Percentiles rank a stretch among this genome's conserved stretches.
These are phyloP conservation scores for Sminthurinus aureus DNA, from an alignment of 2,888 invertebrate species.

Conservation along the genomic window DNA sequence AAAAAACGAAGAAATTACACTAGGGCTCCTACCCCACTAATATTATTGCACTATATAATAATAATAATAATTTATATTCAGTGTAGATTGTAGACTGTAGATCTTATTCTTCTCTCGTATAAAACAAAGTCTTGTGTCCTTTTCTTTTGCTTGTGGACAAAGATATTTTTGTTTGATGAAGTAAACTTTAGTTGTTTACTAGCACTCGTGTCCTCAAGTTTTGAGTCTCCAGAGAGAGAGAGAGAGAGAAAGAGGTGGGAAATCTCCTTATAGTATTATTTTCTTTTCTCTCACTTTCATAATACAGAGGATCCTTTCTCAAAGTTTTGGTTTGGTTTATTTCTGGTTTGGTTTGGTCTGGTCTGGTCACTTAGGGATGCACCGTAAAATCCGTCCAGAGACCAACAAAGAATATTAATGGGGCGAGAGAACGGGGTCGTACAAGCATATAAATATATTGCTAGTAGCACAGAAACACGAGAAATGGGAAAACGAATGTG, in stretches of 20 bases:
- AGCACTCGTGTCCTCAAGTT: no score
- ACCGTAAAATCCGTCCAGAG: slow-evolving; percentile 38
- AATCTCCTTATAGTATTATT: background rate
- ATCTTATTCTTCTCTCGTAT: no score
- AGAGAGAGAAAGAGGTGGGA: no score
- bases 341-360: background rate
- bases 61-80: no score
- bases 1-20: background rate
- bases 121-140: no score
- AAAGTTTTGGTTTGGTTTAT: no score
- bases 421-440: background rate
- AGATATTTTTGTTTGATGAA: slow-evolving; percentile 20
- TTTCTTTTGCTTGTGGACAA: no score
- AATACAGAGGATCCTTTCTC: no score
- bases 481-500: slow-evolving; percentile 13
- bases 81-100: no score
- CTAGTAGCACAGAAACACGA: slow-evolving; percentile 7
- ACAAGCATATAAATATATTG: background rate
- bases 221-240: background rate
- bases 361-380: slow-evolving; percentile 42
- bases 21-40: background rate
- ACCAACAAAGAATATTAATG: slow-evolving; percentile 45
- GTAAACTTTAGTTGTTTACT: slow-evolving; percentile 22
- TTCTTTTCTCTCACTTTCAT: background rate
- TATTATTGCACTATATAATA: no score